These are phyloP conservation scores for Muntiacus muntjak DNA, from an alignment of 2,113 vertebrate species.

Conservation along the genomic window DNA sequence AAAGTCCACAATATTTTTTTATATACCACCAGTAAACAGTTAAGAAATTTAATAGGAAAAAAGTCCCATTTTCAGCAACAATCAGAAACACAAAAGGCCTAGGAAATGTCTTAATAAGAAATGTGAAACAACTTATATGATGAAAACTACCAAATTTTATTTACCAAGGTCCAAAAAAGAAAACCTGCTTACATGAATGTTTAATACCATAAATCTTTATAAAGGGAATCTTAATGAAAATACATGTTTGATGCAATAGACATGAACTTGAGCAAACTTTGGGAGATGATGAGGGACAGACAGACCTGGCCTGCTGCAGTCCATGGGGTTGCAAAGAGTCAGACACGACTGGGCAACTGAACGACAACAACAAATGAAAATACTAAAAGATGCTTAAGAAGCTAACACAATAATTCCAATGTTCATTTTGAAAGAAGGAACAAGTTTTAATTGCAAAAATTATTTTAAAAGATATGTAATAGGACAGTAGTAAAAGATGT, in stretches of 20 bases:
- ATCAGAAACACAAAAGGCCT: not conserved
- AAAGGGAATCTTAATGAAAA: not conserved
- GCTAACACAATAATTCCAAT: not conserved
- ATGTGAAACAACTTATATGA: not conserved
- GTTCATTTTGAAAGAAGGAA: not conserved
- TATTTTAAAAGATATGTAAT: not conserved
- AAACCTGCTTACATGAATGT: not conserved
- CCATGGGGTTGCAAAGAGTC: not conserved
- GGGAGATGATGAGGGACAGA: not conserved
- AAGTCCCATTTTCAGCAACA: not conserved
- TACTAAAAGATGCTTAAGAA: not conserved
- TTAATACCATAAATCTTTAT: not conserved
- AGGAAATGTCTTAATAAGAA: not conserved
- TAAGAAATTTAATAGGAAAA: not conserved
- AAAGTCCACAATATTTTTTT: not conserved
- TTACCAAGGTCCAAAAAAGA: not conserved
- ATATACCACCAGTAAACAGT: not conserved
- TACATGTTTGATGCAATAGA: not conserved
- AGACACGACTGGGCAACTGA: accelerated
- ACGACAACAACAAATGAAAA: not conserved
- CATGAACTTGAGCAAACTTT: not conserved
- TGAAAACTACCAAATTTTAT: not conserved
- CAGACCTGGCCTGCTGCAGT: not conserved
- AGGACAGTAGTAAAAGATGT: not conserved
- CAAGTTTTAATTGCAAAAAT: not conserved